These are phyloP conservation scores for Ectobius pallidus DNA, from an alignment of 2,888 invertebrate species.

Conservation along the genomic window DNA sequence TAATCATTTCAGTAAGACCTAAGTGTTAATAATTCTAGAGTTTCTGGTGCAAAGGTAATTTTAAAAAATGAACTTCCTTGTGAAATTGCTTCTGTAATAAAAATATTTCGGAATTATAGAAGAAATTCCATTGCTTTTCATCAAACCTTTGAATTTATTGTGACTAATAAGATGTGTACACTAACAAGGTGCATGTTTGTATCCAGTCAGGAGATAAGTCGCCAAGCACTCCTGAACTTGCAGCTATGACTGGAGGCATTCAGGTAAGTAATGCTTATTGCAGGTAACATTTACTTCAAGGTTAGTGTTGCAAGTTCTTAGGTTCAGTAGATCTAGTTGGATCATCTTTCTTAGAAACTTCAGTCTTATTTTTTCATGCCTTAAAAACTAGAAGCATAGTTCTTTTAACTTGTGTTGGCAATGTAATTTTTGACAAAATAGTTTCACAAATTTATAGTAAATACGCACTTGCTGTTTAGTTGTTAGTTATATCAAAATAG, in stretches of 20 bases:
- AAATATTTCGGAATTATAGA: too few species aligned
- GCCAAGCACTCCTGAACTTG: conserved; percentile 53
- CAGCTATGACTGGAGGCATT: conserved; percentile 54
- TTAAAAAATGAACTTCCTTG: too few species aligned
- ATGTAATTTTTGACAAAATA: not conserved
- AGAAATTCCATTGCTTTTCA: too few species aligned
- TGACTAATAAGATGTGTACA: not conserved
- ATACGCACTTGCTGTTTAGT: conserved; percentile 1
- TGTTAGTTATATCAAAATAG: not conserved
- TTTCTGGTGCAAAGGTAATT: too few species aligned
- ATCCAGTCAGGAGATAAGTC: conserved; percentile 31
- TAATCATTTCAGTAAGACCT: too few species aligned
- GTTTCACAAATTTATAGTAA: too few species aligned
- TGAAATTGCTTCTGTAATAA: too few species aligned
- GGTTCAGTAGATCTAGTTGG: too few species aligned
- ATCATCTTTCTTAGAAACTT: too few species aligned
- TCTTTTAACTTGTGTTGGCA: not conserved
- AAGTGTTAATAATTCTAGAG: too few species aligned
- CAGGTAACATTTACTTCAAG: conserved; percentile 49
- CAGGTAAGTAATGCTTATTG: conserved; percentile 52
- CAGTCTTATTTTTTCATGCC: too few species aligned
- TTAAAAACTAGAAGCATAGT: not conserved
- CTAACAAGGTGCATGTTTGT: not conserved
- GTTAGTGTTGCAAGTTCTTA: conserved; percentile 19
- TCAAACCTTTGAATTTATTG: too few species aligned